Base-by-base conservation (phyloP, 2,888 invertebrate species). In the Sialis fuliginosa region DNA sequence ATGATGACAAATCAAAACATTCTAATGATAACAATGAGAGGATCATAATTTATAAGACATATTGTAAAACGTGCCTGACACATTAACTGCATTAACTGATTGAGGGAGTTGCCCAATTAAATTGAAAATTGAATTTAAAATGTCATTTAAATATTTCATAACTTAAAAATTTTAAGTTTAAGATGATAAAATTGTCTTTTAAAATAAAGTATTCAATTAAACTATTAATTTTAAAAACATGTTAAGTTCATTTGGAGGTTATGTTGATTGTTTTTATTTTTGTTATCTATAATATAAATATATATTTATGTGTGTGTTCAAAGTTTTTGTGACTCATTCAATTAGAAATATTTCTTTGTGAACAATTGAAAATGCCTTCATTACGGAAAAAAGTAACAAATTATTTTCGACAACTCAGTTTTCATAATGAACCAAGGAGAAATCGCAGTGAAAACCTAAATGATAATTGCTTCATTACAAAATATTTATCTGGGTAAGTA, bases 401-500 rank as follows among this genome's bases (percentile, higher is more conserved):
- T 52, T 80, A 81, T 62, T 78, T 81, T 62, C 70, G 81, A 52
- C 81, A 81, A 61, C 65, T 81, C 52, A 81, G 80, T 56, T 78
- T 79, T 56, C 72, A 77, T 52, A 70, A 74, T 51, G 75, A 75
- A 57, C 71, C 72, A 43, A 42, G 42, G n/a, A 35, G 64, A 57
- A 73, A 68, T 55, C 67, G 58, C 61, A 70, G 65, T 44, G 62
- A 66, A 52, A 62, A 63, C 50, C 53, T 64, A 13, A 50, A 69
- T 50, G 71, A 72, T 54, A 75, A 76, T 50, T 77, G 76, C 57
- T 81, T 81, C 58, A 75, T 81, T 51, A 77, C 76, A 39, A 75
- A 77, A 61, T 81, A 81, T 59, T 65, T 81, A 46, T 75, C 75
- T 62, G 80, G 80, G 79, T 81, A 66, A 69, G 65, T 58, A 50